These are phyloP conservation scores for Coreius guichenoti DNA, from an alignment of 2,797 vertebrate species.

Conservation along the genomic window DNA sequence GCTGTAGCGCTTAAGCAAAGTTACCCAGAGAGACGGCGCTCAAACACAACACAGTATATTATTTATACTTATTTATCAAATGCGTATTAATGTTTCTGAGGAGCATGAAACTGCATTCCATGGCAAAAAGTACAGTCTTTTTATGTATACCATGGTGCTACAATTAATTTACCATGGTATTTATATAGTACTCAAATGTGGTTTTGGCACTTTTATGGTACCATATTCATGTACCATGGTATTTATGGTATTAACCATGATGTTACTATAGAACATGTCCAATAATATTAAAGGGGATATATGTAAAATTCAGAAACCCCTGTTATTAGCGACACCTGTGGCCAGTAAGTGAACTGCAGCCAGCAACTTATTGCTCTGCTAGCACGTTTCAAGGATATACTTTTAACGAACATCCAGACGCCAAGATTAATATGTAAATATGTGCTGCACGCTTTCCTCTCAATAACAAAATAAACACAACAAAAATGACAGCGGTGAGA, in stretches of 20 bases:
- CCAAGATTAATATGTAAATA: too few species aligned
- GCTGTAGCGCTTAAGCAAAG: not conserved
- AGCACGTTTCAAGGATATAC: not conserved
- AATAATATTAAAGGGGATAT: not conserved
- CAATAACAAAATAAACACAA: too few species aligned
- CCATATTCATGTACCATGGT: not conserved
- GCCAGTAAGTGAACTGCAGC: not conserved
- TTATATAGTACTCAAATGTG: not conserved
- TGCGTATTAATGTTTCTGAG: not conserved
- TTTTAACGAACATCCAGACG: not conserved
- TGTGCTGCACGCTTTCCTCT: too few species aligned
- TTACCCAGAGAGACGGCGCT: not conserved
- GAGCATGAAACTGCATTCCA: not conserved
- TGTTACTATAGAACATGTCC: not conserved
- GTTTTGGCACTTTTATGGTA: not conserved
- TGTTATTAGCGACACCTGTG: not conserved
- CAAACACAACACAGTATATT: conserved; percentile 13
- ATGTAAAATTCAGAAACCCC: not conserved
- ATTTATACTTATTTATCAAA: conserved; percentile 14
- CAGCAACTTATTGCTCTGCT: not conserved
- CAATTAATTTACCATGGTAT: not conserved
- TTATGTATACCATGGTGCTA: not conserved
- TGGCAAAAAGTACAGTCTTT: not conserved
- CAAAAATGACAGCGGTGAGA: too few species aligned
- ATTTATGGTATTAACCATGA: not conserved